Evolutionary conservation across 2,888 invertebrate species (phyloP).

Genomic region (Lamellibrachia columna): DNA sequence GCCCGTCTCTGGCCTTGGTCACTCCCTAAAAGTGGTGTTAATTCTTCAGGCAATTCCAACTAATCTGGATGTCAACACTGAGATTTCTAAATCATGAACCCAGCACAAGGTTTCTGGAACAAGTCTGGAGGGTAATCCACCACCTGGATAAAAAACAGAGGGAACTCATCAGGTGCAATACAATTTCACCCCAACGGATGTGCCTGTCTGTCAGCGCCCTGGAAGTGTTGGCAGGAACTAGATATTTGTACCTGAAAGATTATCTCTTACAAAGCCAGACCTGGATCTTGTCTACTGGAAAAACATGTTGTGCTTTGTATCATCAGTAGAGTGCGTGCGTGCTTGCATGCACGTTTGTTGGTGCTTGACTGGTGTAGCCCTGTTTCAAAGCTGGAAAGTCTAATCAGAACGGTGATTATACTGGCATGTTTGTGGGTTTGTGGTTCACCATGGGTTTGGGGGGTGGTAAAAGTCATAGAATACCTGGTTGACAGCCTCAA

Average conservation of each 20-base stretch:
- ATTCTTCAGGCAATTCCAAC: not conserved
- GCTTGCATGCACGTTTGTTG: not conserved
- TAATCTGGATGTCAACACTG: not conserved
- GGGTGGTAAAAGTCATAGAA: not conserved
- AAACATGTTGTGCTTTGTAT: not conserved
- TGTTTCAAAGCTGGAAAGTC: not conserved
- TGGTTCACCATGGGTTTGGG: not conserved
- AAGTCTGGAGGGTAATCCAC: not conserved
- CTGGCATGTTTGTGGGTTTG: slow-evolving; percentile 6
- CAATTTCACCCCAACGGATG: not conserved
- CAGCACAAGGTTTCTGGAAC: not conserved
- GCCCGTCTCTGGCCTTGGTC: too few relatives aligned
- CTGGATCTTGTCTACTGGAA: not conserved
- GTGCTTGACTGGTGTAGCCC: not conserved
- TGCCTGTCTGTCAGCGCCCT: not conserved
- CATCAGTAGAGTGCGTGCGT: not conserved
- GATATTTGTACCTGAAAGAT: not conserved
- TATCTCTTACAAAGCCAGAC: not conserved
- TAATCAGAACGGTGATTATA: not conserved
- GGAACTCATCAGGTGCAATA: not conserved
- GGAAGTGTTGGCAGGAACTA: not conserved
- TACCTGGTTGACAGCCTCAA: not conserved
- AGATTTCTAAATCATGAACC: slow-evolving; percentile 9
- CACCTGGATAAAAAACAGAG: not conserved
- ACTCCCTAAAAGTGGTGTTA: not conserved